phyloP scores from a whole-genome alignment of 23 tunicate genomes.

The Halocynthia roretzi region DNA sequence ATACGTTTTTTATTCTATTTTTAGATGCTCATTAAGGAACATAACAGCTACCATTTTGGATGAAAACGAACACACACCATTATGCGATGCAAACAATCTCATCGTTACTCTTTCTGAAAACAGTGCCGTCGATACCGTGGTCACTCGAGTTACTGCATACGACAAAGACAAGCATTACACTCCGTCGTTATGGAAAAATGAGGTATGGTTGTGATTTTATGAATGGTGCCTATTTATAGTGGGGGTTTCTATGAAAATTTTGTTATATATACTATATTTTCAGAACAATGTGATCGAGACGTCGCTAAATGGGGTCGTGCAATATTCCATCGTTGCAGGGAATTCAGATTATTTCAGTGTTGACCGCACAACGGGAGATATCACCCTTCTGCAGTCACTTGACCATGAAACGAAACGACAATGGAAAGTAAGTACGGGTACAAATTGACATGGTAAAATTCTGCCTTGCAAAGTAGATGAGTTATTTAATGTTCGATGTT shows the following conservation, averaged over 20 bases:
- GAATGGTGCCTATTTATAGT: background rate
- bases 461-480: too few relatives aligned
- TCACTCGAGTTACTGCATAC: conserved; percentile 44
- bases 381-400: conserved; percentile 30
- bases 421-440: conserved; percentile 33
- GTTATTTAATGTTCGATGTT: too few relatives aligned
- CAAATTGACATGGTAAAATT: too few relatives aligned
- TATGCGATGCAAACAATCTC: conserved; percentile 27
- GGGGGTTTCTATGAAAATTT: background rate
- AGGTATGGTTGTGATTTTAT: background rate
- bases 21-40: conserved; percentile 45
- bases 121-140: conserved; percentile 33
- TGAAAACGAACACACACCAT: conserved; percentile 68
- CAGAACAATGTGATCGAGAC: conserved; percentile 25
- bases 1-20: background rate
- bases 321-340: conserved; percentile 35
- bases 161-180: conserved; percentile 49
- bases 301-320: conserved; percentile 60
- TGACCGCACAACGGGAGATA: conserved; percentile 50
- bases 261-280: background rate
- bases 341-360: conserved; percentile 41
- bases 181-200: conserved; percentile 34
- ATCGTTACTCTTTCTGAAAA: conserved; percentile 58
- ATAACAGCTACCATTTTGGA: conserved; percentile 48
- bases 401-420: conserved; percentile 42